Evolutionary conservation across 2,113 vertebrate genomes (phyloP).

Genomic region (Malaclemys terrapin): DNA sequence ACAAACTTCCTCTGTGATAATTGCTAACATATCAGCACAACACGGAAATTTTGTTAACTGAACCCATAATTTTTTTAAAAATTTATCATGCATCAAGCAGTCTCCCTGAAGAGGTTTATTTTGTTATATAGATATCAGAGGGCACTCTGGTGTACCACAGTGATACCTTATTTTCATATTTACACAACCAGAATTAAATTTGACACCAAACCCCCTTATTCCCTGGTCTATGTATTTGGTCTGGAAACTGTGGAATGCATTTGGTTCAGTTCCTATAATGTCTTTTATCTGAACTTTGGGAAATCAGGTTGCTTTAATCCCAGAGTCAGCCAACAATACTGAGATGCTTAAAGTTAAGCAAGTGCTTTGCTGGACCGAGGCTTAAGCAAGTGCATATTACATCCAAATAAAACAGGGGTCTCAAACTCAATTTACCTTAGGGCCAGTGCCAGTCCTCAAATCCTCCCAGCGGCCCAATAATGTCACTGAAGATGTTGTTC

Average conservation of each 20-base stretch:
- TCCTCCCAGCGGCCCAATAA: too few relatives aligned
- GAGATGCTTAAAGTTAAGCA: not conserved
- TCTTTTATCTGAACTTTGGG: not conserved
- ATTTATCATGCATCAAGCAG: constrained; percentile 4
- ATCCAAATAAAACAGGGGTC: not conserved
- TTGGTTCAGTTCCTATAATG: not conserved
- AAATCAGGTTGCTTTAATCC: not conserved
- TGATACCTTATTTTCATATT: not conserved
- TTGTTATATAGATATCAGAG: constrained; percentile 25
- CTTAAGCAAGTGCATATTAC: fast-evolving
- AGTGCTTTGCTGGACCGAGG: not conserved
- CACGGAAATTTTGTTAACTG: constrained; percentile 18
- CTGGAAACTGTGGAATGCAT: not conserved
- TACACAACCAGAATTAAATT: not conserved
- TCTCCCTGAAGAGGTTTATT: not conserved
- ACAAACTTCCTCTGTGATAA: constrained; percentile 79
- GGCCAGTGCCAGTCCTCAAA: too few relatives aligned
- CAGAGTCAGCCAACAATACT: not conserved
- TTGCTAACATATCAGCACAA: constrained; percentile 63
- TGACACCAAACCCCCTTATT: not conserved
- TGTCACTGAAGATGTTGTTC: too few relatives aligned
- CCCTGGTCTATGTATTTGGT: not conserved
- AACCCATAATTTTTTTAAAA: constrained; percentile 35
- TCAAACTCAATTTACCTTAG: too few relatives aligned
- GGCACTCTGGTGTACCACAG: not conserved